Evolutionary conservation across 2,113 vertebrate species (phyloP).

Genomic region (Rhinichthys klamathensis): DNA sequence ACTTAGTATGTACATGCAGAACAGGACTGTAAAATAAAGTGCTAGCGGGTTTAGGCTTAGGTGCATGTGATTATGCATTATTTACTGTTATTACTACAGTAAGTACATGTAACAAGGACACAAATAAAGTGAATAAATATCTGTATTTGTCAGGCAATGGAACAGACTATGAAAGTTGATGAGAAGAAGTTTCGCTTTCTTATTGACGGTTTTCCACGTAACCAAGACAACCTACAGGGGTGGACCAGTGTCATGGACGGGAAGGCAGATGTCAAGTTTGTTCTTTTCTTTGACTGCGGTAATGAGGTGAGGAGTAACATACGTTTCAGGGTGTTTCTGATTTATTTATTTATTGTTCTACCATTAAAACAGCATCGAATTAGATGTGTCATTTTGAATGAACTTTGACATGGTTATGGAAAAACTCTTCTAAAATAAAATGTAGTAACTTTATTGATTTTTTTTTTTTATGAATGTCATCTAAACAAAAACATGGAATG

Average conservation of each 20-base stretch:
- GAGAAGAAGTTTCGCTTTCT: constrained; percentile 90
- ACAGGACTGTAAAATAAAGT: too few species aligned
- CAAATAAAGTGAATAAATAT: neutral
- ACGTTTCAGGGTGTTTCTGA: neutral
- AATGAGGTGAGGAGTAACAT: constrained; percentile 79
- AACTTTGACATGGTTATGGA: neutral
- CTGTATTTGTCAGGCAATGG: constrained; percentile 70
- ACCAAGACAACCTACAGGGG: constrained; percentile 95
- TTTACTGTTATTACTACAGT: too few species aligned
- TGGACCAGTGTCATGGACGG: constrained; percentile 91
- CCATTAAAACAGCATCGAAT: neutral
- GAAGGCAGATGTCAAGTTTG: constrained; percentile 92
- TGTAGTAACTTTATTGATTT: too few species aligned
- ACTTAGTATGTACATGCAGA: too few species aligned
- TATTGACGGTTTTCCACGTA: constrained; percentile 97
- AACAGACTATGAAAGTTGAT: constrained; percentile 86
- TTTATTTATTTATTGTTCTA: neutral
- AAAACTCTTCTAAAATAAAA: too few species aligned
- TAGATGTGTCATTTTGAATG: neutral
- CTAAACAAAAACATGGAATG: neutral
- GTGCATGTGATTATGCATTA: too few species aligned
- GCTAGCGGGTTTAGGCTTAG: too few species aligned
- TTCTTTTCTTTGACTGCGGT: constrained; percentile 96
- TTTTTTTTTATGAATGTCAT: too few species aligned
- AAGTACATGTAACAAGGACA: too few species aligned